Conservation (phyloP, 2,888 invertebrate species). For the Pterostichus niger region DNA sequence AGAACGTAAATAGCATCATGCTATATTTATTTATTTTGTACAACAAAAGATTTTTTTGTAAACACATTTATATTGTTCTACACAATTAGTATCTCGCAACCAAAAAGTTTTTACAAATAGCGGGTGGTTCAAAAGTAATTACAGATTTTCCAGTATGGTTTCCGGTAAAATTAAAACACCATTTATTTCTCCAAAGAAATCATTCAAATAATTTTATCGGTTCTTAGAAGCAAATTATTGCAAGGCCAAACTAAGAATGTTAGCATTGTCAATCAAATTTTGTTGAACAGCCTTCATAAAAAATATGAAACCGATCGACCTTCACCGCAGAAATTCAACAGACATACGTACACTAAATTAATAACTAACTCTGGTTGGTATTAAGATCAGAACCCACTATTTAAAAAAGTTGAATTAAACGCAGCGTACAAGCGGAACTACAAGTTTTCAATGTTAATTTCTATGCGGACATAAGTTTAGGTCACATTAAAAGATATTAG, state of each 20-base stretch:
- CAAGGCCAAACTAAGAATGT: constrained; percentile 4
- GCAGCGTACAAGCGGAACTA: constrained; percentile 3
- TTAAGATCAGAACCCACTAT: constrained; percentile 10
- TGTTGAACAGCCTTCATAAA: constrained; percentile 27
- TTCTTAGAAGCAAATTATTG: constrained; percentile 7
- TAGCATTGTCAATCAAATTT: constrained; percentile 28
- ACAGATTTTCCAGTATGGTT: neutral
- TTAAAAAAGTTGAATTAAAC: constrained; percentile 20
- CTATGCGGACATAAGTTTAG: neutral
- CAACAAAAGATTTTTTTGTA: no score
- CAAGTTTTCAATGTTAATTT: constrained; percentile 14
- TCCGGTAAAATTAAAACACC: constrained; percentile 17
- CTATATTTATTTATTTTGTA: no score
- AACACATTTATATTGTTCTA: no score
- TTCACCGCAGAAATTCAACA: neutral
- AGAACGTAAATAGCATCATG: no score
- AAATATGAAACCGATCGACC: constrained; percentile 37
- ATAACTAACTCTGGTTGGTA: constrained; percentile 33
- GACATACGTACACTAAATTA: constrained; percentile 24
- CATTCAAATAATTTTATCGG: constrained; percentile 7
- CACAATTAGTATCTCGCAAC: no score
- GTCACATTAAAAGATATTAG: neutral
- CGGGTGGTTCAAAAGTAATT: constrained; percentile 2
- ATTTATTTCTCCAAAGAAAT: neutral
- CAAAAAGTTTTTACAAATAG: neutral